phyloP scores from a whole-genome alignment of 2,888 invertebrate genomes.

The Fissipunctia ypsillon region DNA sequence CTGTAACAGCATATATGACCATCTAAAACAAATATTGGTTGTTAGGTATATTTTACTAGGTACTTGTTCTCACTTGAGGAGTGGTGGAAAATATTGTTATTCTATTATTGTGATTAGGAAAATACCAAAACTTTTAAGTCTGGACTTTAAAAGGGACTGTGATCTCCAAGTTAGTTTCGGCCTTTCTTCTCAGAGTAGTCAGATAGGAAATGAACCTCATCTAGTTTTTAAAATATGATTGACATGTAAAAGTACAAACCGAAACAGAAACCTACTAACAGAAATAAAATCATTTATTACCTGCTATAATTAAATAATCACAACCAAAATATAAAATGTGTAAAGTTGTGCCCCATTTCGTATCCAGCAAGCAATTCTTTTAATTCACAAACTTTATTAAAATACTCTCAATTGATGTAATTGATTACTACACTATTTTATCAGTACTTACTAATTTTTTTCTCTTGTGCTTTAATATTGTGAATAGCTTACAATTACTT shows the following conservation, averaged over 20 bases:
- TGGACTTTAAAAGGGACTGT: neutral
- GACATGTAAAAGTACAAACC: neutral
- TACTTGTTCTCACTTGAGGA: neutral
- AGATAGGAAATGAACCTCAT: neutral
- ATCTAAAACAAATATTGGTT: slow-evolving; percentile 89
- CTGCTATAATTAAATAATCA: neutral
- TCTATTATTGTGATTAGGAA: neutral
- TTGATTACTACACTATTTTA: neutral
- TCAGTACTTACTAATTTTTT: neutral
- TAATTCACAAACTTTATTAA: neutral
- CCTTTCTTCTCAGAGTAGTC: neutral
- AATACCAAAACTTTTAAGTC: neutral
- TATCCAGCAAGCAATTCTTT: neutral
- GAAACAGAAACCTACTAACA: neutral
- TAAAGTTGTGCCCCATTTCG: too few relatives aligned
- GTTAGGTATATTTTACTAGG: neutral
- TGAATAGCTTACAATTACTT: neutral
- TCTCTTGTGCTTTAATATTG: neutral
- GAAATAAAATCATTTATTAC: neutral
- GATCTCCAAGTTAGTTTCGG: neutral
- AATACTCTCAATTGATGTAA: neutral
- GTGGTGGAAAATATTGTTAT: neutral
- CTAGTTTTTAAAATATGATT: neutral
- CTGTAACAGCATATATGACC: slow-evolving; percentile 93
- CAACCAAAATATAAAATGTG: neutral